phyloP scores from a whole-genome alignment of 1,140 invertebrate genomes.

The Aphaenogaster ashmeadi region DNA sequence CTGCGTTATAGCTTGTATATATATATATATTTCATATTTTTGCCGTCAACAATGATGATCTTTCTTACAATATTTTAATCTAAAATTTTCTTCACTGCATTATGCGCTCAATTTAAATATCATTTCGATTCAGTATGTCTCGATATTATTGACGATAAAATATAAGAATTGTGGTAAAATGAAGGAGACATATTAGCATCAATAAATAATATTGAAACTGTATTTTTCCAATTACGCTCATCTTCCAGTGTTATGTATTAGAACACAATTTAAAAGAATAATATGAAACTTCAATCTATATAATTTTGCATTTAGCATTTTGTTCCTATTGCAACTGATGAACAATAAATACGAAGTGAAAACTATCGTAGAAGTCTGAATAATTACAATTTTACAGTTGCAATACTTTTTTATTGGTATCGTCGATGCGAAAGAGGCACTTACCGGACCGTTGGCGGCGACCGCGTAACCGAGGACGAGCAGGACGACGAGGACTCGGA shows the following conservation, averaged over 20 bases:
- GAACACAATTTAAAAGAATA: not conserved
- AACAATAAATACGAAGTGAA: not conserved
- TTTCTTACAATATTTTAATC: not conserved
- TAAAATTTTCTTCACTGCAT: not conserved
- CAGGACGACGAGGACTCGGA: slow-evolving; percentile 61
- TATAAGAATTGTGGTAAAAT: not conserved
- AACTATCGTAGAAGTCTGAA: not conserved
- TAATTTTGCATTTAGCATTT: slow-evolving; percentile 5
- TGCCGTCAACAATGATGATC: not conserved
- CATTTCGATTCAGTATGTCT: not conserved
- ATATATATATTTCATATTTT: not conserved
- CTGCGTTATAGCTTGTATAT: not conserved
- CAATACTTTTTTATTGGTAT: not conserved
- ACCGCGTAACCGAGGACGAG: slow-evolving; percentile 40
- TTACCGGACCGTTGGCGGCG: slow-evolving; percentile 42
- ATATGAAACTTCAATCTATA: not conserved
- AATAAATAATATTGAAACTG: not conserved
- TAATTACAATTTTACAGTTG: not conserved
- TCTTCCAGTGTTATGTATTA: not conserved
- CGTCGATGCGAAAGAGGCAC: slow-evolving; percentile 13
- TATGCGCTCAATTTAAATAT: not conserved
- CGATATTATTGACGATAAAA: not conserved
- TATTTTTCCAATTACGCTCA: not conserved
- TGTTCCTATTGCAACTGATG: not conserved
- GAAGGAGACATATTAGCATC: not conserved